Base-by-base conservation (phyloP, 2,113 vertebrate genomes). In the Spheniscus mendiculus region DNA sequence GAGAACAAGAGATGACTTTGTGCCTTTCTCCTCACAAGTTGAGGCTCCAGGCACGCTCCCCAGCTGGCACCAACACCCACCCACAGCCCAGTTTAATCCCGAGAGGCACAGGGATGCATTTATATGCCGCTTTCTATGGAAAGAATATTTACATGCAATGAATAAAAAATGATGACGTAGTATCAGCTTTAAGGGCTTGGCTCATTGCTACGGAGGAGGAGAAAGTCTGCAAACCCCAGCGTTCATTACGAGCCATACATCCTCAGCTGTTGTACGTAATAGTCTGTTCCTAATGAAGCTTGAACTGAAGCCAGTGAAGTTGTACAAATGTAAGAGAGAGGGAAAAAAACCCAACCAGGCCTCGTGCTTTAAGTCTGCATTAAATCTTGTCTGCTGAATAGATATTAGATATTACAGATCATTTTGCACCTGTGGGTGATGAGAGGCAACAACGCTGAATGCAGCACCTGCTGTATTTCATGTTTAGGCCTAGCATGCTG, bases 271-370 rank as follows among this genome's bases (percentile, higher is more conserved):
- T 45, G 58, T 12, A 7, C 1, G 13, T 38, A 70, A 77, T 67
- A 70, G 23, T 21, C 63, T 95, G 36, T 5, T 91, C 89, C 59
- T 96, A 89, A 96, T 21, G 50, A 74, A 87, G 72, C 87, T 55
- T 77, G 69, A 87, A 44, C 50, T 15, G 61, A 59, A 87, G 83
- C 81, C 94, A 91, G 50, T 1, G 38, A 66, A 89, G 55, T 62
- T 58, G 77, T 70, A 77, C 50, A 67, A 79, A 67, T 12, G 25
- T 40, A 47, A 87, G 20, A 79, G 49, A 45, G 29, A n/a, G 17
- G 3, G 2, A 1, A 14, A 13, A 55, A n/a, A n/a, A 15, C 5
- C 9, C n/a, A n/a, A n/a, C 21, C 18, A 58, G 42, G 52, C 49
- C 42, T 56, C 5, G 21, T 36, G 74, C 49, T 86, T 80, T 65